These are phyloP conservation scores for Molanna angustata DNA, from an alignment of 2,888 invertebrate genomes.

Conservation along the genomic window DNA sequence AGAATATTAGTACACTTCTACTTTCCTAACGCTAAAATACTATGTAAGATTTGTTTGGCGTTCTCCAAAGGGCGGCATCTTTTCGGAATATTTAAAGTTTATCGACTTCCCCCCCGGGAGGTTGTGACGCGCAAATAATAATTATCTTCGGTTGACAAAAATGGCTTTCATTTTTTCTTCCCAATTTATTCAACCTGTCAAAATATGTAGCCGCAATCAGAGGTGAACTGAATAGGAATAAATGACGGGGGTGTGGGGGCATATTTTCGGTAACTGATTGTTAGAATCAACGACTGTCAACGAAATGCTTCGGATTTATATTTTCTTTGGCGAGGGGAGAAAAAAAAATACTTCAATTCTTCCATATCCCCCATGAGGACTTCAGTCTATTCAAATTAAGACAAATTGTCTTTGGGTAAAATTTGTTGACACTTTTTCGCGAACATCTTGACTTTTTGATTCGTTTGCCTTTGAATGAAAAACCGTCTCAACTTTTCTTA, in stretches of 20 bases:
- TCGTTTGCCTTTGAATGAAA: slow-evolving; percentile 29
- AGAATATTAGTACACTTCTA: too few species aligned
- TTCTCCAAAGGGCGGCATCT: too few species aligned
- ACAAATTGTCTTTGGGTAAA: slow-evolving; percentile 29
- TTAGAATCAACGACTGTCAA: slow-evolving; percentile 30
- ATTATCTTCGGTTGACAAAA: slow-evolving; percentile 11
- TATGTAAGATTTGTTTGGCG: too few species aligned
- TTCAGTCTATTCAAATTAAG: slow-evolving; percentile 32
- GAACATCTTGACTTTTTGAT: slow-evolving; percentile 23
- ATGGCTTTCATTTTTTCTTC: slow-evolving; percentile 7
- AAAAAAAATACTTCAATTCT: slow-evolving; percentile 27
- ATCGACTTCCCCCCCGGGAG: background rate
- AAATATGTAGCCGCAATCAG: slow-evolving; percentile 15
- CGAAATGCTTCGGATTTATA: slow-evolving; percentile 21
- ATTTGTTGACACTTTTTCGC: slow-evolving; percentile 28
- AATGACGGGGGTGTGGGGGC: slow-evolving; percentile 13
- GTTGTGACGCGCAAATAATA: slow-evolving; percentile 8
- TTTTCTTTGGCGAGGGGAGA: slow-evolving; percentile 9
- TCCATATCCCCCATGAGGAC: slow-evolving; percentile 17
- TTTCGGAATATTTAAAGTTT: background rate
- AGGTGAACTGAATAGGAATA: slow-evolving; percentile 24
- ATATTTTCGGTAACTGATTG: slow-evolving; percentile 30
- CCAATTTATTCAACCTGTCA: slow-evolving; percentile 16
- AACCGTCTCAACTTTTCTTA: slow-evolving; percentile 21
- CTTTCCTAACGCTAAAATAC: too few species aligned